Conservation (phyloP, 2,113 vertebrate genomes). For the Myrmecobius fasciatus region DNA sequence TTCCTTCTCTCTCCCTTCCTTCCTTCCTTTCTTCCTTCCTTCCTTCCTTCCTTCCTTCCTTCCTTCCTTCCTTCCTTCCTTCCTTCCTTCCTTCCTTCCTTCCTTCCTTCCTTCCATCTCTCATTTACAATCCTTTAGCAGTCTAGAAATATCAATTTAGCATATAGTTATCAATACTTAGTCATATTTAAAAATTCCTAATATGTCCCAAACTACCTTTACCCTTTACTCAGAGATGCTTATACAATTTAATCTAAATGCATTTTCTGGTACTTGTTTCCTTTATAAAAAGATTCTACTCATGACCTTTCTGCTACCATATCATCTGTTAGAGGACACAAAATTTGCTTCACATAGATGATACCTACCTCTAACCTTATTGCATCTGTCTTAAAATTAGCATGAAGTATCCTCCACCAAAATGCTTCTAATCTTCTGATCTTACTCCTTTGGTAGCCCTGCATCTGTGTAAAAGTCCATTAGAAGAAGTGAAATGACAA, state of each 20-base stretch:
- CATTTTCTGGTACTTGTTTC: neutral
- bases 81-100: no score
- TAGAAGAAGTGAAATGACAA: neutral
- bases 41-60: no score
- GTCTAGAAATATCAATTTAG: neutral
- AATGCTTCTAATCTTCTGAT: neutral
- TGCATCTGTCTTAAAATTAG: neutral
- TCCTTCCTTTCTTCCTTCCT: neutral
- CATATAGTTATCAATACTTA: neutral
- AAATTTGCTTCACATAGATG: neutral
- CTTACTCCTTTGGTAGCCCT: neutral
- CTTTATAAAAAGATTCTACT: neutral
- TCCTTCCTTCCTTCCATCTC: no score
- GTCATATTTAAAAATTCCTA: neutral
- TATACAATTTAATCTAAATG: neutral
- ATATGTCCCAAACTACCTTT: neutral
- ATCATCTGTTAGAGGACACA: neutral
- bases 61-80: no score
- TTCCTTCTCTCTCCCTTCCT: neutral
- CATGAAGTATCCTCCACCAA: neutral
- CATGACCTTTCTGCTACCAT: neutral
- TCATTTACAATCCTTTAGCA: neutral
- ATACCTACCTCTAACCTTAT: neutral
- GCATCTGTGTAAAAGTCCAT: neutral
- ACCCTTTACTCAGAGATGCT: neutral